Base-by-base conservation (phyloP, 2,113 vertebrate genomes). In the Semicossyphus pulcher region DNA sequence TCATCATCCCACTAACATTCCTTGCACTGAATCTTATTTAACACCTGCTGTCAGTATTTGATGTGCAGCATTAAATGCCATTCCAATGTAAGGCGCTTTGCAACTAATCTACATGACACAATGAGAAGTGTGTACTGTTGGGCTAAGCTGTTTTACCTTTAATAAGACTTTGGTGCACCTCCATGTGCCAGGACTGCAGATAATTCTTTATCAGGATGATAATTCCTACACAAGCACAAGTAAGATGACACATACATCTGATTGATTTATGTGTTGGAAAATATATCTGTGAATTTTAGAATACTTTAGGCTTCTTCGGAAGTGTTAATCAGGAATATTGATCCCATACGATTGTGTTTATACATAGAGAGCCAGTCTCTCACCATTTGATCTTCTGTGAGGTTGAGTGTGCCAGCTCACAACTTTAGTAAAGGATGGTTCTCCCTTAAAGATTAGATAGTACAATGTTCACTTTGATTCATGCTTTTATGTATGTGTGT, bases 321-420 rank as follows among this genome's bases (percentile, higher is more conserved):
- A 86, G 88, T 89, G 83, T 78, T 87, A 92, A 92, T 94, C 88
- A 90, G 61, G 44, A 75, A 28, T 85, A 92, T 92, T 64, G 89
- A 93, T 90, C 73, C 36, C 20, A 75, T 78, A 80, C 58, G 67
- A 76, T 66, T 66, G 86, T 57, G 84, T 82, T 80, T 68, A 78
- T 87, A 81, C 69, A 73, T 81, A 79, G 51, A 25, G 42, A 58
- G 47, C 36, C 26, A 4, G 16, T 75, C 54, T 81, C 65, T 70
- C 56, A 59, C 63, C 29, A 21, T 53, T 29, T 80, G 76, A 87
- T 79, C 77, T 67, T 69, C 73, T 72, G 70, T 67, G 80, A 86
- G 66, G 47, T 52, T 25, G 23, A 44, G 54, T 31, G 44, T 79
- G 79, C 62, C 71, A 80, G 64, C 81, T 80, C 78, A 71, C 44